These are phyloP conservation scores for Cyprinella venusta DNA, from an alignment of 2,797 vertebrate species.

Conservation along the genomic window DNA sequence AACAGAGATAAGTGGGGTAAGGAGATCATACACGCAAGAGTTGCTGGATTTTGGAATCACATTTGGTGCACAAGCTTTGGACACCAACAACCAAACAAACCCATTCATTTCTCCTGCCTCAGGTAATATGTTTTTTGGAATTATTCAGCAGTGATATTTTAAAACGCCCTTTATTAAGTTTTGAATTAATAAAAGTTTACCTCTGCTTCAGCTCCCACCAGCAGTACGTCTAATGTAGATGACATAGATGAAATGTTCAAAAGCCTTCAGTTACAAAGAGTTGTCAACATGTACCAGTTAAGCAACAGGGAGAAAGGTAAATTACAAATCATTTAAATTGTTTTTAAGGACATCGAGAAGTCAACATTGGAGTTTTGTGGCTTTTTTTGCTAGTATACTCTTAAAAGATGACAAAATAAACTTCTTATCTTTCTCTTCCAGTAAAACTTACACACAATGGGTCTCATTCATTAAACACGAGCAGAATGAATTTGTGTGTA, in stretches of 20 bases:
- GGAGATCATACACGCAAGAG: constrained; percentile 74
- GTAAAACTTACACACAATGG: too few relatives aligned
- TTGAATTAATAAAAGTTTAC: neutral
- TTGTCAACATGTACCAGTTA: constrained; percentile 58
- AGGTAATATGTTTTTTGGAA: constrained; percentile 53
- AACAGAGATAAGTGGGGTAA: constrained; percentile 38
- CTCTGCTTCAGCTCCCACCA: constrained; percentile 46
- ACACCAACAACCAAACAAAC: constrained; percentile 52
- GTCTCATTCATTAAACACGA: too few relatives aligned
- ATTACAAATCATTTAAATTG: neutral
- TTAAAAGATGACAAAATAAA: neutral
- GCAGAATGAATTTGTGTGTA: too few relatives aligned
- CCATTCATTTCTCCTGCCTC: constrained; percentile 58
- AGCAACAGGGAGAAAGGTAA: constrained; percentile 54
- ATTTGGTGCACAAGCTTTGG: constrained; percentile 63
- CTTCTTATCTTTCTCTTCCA: neutral
- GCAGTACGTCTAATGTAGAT: constrained; percentile 50
- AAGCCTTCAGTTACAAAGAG: constrained; percentile 62
- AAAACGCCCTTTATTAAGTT: neutral
- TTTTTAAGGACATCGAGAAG: neutral
- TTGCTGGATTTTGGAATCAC: constrained; percentile 72
- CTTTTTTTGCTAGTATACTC: neutral
- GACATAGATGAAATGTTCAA: constrained; percentile 62
- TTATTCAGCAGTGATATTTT: neutral
- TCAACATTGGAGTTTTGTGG: neutral